Percentiles rank a stretch among this genome's conserved stretches.
These are phyloP conservation scores for Scaeva pyrastri DNA, from an alignment of 2,888 invertebrate genomes.

Conservation along the genomic window DNA sequence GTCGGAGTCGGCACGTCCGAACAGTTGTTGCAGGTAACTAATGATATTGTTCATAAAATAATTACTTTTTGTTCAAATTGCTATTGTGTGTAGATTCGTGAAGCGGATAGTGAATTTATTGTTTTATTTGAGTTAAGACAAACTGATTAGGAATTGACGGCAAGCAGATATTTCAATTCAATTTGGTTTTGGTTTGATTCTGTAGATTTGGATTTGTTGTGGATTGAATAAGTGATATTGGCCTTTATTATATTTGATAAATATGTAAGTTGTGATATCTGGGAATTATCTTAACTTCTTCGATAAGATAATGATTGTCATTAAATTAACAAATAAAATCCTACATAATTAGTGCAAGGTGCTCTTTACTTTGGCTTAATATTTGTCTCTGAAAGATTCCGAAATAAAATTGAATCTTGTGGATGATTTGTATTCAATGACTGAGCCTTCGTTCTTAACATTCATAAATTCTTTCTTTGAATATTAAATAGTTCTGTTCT, in stretches of 20 bases:
- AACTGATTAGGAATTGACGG: conserved; percentile 15
- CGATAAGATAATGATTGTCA: no score
- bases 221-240: background rate
- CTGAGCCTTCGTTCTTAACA: no score
- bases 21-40: conserved; percentile 27
- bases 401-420: no score
- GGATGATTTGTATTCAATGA: no score
- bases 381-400: no score
- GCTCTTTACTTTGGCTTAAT: no score
- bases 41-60: conserved; percentile 49
- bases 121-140: conserved; percentile 19
- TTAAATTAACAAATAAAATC: no score
- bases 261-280: conserved; percentile 1
- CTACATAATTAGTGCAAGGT: no score
- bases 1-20: conserved; percentile 33
- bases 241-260: background rate
- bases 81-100: conserved; percentile 22
- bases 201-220: background rate
- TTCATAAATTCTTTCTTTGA: no score
- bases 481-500: no score
- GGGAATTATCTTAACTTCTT: background rate
- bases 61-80: conserved; percentile 57
- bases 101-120: conserved; percentile 33
- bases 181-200: background rate
- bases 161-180: conserved; percentile 6